Conservation (phyloP, 2,888 invertebrate genomes). For the Apoderus coryli region DNA sequence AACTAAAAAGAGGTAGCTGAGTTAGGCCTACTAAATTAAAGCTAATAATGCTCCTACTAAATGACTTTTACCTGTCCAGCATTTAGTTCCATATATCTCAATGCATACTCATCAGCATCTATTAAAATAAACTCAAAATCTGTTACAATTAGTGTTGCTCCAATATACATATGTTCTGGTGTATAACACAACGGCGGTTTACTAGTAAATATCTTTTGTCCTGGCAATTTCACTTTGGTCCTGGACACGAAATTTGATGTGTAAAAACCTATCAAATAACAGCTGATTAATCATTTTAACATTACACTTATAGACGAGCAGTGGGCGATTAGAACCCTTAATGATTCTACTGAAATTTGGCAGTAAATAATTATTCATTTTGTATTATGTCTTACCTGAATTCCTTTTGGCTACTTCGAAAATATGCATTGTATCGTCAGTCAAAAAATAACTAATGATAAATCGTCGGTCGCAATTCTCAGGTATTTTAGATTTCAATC, state of each 20-base stretch:
- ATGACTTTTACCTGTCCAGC: constrained; percentile 61
- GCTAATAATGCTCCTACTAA: too few relatives aligned
- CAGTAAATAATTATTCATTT: too few relatives aligned
- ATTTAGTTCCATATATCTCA: constrained; percentile 75
- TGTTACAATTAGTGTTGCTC: constrained; percentile 61
- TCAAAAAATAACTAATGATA: constrained; percentile 64
- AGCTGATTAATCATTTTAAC: neutral
- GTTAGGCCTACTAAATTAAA: too few relatives aligned
- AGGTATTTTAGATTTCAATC: constrained; percentile 55
- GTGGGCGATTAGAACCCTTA: too few relatives aligned
- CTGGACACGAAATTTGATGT: constrained; percentile 51
- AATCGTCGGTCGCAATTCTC: constrained; percentile 55
- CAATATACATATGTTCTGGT: constrained; percentile 72
- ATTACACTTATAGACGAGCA: too few relatives aligned
- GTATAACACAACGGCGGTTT: constrained; percentile 61
- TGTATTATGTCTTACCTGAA: constrained; percentile 19
- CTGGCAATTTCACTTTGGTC: constrained; percentile 54
- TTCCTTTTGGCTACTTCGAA: constrained; percentile 51
- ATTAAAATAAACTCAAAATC: constrained; percentile 64
- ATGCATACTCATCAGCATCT: constrained; percentile 74
- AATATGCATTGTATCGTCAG: constrained; percentile 73
- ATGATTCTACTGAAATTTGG: constrained; percentile 2
- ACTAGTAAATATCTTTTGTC: constrained; percentile 53
- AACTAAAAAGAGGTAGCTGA: constrained; percentile 38
- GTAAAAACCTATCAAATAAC: constrained; percentile 28